Conservation (phyloP, 1,140 invertebrate genomes). For the Myzus persicae region DNA sequence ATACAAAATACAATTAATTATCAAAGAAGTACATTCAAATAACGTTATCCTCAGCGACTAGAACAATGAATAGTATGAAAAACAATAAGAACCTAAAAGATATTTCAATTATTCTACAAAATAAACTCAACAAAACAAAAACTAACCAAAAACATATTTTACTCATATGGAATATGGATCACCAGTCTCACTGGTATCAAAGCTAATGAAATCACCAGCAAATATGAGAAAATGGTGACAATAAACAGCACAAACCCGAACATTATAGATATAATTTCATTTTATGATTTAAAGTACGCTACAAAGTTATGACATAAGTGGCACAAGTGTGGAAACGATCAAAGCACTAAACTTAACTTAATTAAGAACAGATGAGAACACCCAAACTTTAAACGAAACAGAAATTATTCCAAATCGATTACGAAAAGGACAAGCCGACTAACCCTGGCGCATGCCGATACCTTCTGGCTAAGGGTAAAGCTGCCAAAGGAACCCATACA, state of each 20-base stretch:
- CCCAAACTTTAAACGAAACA: background rate
- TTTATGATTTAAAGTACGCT: background rate
- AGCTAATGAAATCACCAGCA: background rate
- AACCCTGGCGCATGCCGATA: background rate
- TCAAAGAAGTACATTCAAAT: background rate
- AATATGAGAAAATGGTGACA: background rate
- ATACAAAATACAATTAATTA: background rate
- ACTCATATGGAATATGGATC: background rate
- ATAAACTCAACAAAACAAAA: background rate
- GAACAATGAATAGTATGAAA: background rate
- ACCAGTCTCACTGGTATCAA: too few relatives aligned
- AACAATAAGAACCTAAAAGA: background rate
- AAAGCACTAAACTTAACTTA: background rate
- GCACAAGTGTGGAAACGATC: background rate
- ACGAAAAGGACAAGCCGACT: background rate
- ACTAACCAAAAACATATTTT: background rate
- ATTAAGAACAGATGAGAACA: background rate
- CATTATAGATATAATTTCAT: background rate
- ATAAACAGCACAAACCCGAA: background rate
- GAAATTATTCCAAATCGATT: background rate
- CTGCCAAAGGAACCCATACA: too few relatives aligned
- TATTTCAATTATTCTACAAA: background rate
- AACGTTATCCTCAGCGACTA: background rate
- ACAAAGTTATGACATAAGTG: background rate
- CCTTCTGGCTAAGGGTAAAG: background rate